Evolutionary conservation across 1,140 invertebrate genomes (phyloP).

Genomic region (Scylla paramamosain): DNA sequence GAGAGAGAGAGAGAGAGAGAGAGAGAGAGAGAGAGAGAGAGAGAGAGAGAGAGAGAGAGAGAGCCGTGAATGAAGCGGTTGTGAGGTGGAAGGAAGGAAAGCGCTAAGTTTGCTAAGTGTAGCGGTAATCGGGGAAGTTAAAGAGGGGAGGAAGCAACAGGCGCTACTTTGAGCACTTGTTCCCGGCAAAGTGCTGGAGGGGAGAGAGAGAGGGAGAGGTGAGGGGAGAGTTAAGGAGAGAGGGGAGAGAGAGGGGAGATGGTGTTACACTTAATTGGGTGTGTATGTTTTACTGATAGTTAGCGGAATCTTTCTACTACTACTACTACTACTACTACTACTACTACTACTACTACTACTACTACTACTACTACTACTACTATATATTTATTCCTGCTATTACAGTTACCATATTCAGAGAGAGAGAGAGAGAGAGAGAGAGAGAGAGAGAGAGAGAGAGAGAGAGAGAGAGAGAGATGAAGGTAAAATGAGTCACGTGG

Average conservation of each 20-base stretch:
- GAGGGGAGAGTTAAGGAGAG: too few species aligned
- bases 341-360: not conserved
- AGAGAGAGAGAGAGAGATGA: not conserved
- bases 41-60: not conserved
- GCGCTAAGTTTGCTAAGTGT: not conserved
- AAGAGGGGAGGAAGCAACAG: not conserved
- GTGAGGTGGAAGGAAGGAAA: not conserved
- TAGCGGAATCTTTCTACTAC: too few species aligned
- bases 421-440: constrained; percentile 9
- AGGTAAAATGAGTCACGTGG: not conserved
- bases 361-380: not conserved
- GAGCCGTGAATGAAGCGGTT: not conserved
- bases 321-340: too few species aligned
- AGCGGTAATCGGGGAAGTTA: not conserved
- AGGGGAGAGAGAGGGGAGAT: not conserved
- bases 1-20: too few species aligned
- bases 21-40: too few species aligned
- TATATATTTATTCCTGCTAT: too few species aligned
- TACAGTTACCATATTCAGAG: not conserved
- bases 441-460: constrained; percentile 11
- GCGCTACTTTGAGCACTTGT: not conserved
- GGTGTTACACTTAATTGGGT: too few species aligned
- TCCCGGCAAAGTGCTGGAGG: not conserved
- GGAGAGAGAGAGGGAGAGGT: not conserved
- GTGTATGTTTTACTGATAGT: too few species aligned